Conservation (phyloP, 1,140 invertebrate species). For the Plutomurus gul region DNA sequence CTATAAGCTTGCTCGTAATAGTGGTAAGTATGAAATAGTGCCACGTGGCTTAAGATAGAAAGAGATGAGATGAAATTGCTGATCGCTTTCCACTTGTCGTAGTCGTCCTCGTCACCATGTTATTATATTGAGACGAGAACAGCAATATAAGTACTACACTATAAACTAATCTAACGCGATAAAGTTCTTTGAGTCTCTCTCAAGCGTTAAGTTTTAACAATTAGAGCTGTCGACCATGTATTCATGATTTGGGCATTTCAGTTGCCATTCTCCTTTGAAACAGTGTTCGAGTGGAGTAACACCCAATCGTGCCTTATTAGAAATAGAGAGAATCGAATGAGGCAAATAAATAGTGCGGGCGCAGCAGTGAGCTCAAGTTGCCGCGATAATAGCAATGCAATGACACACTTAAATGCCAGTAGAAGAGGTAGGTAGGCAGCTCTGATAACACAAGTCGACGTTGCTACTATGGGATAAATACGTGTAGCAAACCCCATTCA, state of each 20-base stretch:
- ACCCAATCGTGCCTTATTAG: no score
- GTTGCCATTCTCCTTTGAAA: neutral
- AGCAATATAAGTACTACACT: no score
- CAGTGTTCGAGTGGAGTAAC: no score
- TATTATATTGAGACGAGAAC: neutral
- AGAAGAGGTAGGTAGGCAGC: no score
- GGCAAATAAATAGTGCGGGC: no score
- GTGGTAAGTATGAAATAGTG: neutral
- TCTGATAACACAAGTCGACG: neutral
- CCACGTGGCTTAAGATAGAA: neutral
- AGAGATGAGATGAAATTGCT: constrained; percentile 9
- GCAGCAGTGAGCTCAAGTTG: no score
- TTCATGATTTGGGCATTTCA: constrained; percentile 10
- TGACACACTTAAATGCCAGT: no score
- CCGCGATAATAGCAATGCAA: no score
- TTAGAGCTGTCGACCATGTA: constrained; percentile 26
- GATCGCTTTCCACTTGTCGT: neutral
- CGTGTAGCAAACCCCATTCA: neutral
- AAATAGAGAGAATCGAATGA: no score
- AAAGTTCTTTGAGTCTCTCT: constrained; percentile 38
- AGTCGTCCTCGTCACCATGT: neutral
- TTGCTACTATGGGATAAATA: neutral
- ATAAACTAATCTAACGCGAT: constrained; percentile 23
- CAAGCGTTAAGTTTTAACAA: constrained; percentile 44
- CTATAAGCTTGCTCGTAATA: no score